Evolutionary conservation across 2,888 invertebrate species (phyloP).

Genomic region (Leptopilina drosophilae): DNA sequence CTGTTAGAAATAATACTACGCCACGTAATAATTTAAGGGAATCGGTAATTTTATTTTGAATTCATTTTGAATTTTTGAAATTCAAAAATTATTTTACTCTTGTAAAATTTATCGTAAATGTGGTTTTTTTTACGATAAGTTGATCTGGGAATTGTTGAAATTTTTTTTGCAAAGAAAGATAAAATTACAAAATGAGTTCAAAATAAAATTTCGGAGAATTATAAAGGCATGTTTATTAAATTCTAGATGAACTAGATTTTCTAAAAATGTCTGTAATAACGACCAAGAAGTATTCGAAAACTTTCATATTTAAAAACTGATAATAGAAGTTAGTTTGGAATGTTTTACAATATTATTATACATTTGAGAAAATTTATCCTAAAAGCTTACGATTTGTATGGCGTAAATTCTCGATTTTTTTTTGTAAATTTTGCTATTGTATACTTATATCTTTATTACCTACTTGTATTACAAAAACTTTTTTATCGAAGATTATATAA

Average conservation of each 20-base stretch:
- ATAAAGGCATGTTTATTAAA: conserved; percentile 18
- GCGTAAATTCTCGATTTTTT: conserved; percentile 6
- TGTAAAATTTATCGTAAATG: no score
- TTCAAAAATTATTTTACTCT: no score
- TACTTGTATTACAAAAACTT: background rate
- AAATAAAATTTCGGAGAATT: background rate
- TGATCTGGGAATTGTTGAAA: no score
- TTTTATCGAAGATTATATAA: conserved; percentile 39
- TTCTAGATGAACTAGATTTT: conserved; percentile 3
- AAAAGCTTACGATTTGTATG: conserved; percentile 9
- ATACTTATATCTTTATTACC: background rate
- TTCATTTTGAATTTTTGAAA: no score
- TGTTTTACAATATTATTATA: conserved; percentile 1
- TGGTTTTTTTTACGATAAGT: no score
- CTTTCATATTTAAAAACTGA: conserved; percentile 19
- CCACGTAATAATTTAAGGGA: background rate
- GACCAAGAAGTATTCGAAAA: conserved; percentile 16
- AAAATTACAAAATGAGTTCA: no score
- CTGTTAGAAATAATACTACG: conserved; percentile 12
- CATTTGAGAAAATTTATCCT: conserved; percentile 1
- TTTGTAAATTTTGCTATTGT: conserved; percentile 21
- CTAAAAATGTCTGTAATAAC: conserved; percentile 15
- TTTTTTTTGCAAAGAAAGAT: no score
- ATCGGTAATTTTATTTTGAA: no score
- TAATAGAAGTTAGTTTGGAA: conserved; percentile 27